Base-by-base conservation (phyloP, 1,140 invertebrate genomes). In the Diorhabda elongata region DNA sequence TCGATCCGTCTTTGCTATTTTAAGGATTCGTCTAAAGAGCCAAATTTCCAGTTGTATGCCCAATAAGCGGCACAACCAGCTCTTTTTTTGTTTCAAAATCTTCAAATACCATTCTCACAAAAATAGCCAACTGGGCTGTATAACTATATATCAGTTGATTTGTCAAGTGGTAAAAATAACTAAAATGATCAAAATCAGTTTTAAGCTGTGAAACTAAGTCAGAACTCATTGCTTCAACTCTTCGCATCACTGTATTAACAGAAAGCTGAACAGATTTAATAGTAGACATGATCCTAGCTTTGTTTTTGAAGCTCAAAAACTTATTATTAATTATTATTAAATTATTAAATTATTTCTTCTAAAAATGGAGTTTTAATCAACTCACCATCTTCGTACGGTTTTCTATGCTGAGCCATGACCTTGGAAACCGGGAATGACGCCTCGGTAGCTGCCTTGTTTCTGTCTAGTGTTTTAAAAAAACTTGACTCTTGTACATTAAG, bases 221-320 rank as follows among this genome's bases (percentile, higher is more conserved):
- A 52, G 45, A 52, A 9, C 45, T 52, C 8, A 9, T 52, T 6
- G 8, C 2, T 9, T 5, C 45, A 52, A 68, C 64, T 47, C 69
- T 41, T 67, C 65, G 61, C 69, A 70, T 68, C 52, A 70, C 69
- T 61, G 47, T 67, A 43, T 69, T 67, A 61, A 57, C 69, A 70
- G 69, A 70, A 61, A 70, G 69, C 68, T 70, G 56, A 66, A 61
- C 60, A 70, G 65, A 70, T 70, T 70, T 70, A 69, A 70, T 67
- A 60, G 42, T 66, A 52, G 69, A 67, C 44, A 70, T 26, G 69
- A 68, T 70, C 8, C 69, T 56, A 57, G 69, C 56, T 70, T 68
- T 68, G 61, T 68, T 70, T 47, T 45, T 61, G 44, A 70, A 67
- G 52, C n/a, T n/a, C n/a, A n/a, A n/a, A n/a, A n/a, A n/a, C n/a